Conservation (phyloP, 2,797 vertebrate species). For the Sylvilagus floridanus region DNA sequence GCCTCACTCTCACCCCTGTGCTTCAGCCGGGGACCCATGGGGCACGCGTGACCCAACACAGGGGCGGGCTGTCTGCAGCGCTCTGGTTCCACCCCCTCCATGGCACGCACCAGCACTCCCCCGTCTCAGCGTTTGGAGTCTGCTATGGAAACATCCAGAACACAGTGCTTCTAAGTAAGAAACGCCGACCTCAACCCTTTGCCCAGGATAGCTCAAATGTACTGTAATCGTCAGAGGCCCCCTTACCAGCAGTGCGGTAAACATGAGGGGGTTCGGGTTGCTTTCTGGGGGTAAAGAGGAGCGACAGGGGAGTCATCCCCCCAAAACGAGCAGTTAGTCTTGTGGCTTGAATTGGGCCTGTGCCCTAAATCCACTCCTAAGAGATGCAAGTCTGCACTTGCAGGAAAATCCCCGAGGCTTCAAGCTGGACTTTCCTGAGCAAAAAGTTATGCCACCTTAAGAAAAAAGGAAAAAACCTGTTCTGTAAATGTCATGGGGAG, state of each 20-base stretch:
- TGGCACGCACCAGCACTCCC: neutral
- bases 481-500: constrained; percentile 40
- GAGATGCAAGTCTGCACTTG: neutral
- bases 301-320: neutral
- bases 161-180: neutral
- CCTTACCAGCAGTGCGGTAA: neutral
- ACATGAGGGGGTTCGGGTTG: neutral
- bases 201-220: neutral
- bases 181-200: neutral
- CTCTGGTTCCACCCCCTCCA: neutral
- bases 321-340: neutral
- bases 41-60: too few relatives aligned
- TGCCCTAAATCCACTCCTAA: neutral
- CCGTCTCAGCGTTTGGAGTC: neutral
- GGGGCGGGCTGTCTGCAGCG: too few relatives aligned
- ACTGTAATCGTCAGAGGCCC: neutral
- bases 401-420: constrained; percentile 18
- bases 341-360: neutral
- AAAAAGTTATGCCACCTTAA: neutral
- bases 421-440: neutral
- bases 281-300: neutral
- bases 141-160: neutral
- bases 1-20: too few relatives aligned
- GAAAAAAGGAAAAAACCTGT: neutral
- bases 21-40: neutral